Conservation (phyloP, 2,888 invertebrate species). For the Brachycybe producta region DNA sequence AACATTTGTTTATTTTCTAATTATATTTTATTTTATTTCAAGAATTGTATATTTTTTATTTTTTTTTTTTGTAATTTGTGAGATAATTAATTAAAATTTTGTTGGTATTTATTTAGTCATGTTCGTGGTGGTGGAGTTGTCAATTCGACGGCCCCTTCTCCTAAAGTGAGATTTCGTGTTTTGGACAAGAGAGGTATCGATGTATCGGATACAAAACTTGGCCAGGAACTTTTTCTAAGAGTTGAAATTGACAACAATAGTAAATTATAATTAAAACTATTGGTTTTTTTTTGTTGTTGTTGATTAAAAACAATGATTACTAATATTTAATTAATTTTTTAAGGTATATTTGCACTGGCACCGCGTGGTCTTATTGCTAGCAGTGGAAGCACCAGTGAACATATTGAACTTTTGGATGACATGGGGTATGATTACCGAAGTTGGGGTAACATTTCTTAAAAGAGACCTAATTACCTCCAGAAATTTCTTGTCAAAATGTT, state of each 20-base stretch:
- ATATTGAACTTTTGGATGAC: conserved; percentile 57
- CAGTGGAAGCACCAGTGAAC: conserved; percentile 43
- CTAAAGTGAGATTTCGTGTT: conserved; percentile 44
- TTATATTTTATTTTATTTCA: too few relatives aligned
- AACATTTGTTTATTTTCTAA: too few relatives aligned
- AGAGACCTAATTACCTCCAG: too few relatives aligned
- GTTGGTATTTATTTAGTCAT: background rate
- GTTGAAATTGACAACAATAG: conserved; percentile 46
- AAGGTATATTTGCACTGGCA: conserved; percentile 13
- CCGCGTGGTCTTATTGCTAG: conserved; percentile 15
- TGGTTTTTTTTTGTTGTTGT: too few relatives aligned
- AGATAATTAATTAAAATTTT: too few relatives aligned
- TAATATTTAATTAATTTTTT: background rate
- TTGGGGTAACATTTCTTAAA: too few relatives aligned
- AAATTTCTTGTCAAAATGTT: too few relatives aligned
- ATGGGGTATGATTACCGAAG: conserved; percentile 45
- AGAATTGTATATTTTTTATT: too few relatives aligned
- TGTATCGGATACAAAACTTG: conserved; percentile 51
- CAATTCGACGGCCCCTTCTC: conserved; percentile 39
- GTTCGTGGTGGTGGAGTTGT: conserved; percentile 40
- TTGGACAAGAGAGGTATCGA: conserved; percentile 45
- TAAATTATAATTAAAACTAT: conserved; percentile 29
- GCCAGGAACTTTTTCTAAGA: conserved; percentile 50
- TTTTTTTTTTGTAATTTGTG: too few relatives aligned
- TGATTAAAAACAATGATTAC: too few relatives aligned